These are phyloP conservation scores for Volucella inflata DNA, from an alignment of 2,888 invertebrate species.

Conservation along the genomic window DNA sequence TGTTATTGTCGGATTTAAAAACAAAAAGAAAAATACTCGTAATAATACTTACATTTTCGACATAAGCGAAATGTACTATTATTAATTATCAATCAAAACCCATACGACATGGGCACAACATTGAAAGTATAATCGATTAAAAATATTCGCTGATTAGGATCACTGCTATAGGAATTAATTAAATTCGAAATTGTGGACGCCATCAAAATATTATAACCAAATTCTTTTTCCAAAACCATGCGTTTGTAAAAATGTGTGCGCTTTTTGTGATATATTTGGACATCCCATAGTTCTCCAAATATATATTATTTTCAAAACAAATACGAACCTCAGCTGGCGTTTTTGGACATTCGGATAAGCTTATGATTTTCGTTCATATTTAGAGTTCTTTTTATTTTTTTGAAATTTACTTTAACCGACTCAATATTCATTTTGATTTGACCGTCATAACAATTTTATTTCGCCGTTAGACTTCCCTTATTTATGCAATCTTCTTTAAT, in stretches of 20 bases:
- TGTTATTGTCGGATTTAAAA: too few species aligned
- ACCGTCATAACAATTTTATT: conserved; percentile 3
- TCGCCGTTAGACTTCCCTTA: conserved; percentile 2
- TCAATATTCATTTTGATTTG: background rate
- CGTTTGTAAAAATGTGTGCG: too few species aligned
- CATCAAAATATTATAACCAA: conserved; percentile 6
- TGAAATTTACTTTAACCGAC: background rate
- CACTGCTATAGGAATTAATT: conserved; percentile 4
- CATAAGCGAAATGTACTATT: too few species aligned
- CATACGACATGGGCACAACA: background rate
- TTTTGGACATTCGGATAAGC: too few species aligned
- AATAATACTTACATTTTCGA: too few species aligned
- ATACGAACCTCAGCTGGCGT: too few species aligned
- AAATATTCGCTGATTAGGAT: background rate
- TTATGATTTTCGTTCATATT: background rate
- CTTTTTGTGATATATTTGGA: too few species aligned
- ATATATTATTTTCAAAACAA: too few species aligned
- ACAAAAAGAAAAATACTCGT: too few species aligned
- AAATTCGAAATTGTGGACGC: conserved; percentile 12
- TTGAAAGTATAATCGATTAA: too few species aligned
- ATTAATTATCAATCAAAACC: too few species aligned
- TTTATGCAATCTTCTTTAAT: conserved; percentile 31
- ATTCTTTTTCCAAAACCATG: too few species aligned
- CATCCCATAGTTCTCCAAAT: conserved; percentile 8
- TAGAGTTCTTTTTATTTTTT: conserved; percentile 3